A percentile compares a stretch with the other conserved stretches of the same genome.
phyloP scores from a whole-genome alignment of 2,113 vertebrate species.

The Hirundichthys speculiger region DNA sequence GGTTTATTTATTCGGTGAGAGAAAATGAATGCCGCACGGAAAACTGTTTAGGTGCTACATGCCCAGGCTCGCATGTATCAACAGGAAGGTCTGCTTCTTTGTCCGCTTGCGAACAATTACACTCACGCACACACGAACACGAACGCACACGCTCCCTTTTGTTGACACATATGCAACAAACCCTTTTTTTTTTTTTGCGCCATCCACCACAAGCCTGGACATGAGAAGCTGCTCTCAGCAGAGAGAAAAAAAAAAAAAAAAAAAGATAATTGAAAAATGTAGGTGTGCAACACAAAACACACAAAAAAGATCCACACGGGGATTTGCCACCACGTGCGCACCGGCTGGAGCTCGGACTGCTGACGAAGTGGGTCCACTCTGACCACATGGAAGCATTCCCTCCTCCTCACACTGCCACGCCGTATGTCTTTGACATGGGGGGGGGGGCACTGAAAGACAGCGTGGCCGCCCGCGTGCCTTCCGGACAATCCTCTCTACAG shows the following conservation, averaged over 20 bases:
- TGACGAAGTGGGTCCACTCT: conserved; percentile 72
- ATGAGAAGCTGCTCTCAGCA: conserved; percentile 58
- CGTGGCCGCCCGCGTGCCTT: conserved; percentile 25
- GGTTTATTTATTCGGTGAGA: conserved; percentile 10
- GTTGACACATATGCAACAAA: conserved; percentile 19
- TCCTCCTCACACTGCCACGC: conserved; percentile 46
- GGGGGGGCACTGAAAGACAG: conserved; percentile 45
- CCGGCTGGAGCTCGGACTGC: conserved; percentile 60
- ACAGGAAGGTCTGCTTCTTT: conserved; percentile 40
- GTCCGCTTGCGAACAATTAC: conserved; percentile 13
- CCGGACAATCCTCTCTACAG: conserved; percentile 28
- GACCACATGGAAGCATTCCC: conserved; percentile 58
- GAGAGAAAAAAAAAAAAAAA: conserved; percentile 66
- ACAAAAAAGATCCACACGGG: conserved; percentile 13
- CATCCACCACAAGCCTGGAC: conserved; percentile 41
- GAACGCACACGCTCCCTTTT: not conserved
- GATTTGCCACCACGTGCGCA: conserved; percentile 16
- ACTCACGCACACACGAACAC: too few species aligned
- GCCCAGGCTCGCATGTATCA: conserved; percentile 37
- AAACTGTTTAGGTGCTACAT: conserved; percentile 17
- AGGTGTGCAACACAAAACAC: conserved; percentile 52
- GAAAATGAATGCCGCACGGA: not conserved
- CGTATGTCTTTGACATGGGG: conserved; percentile 54
- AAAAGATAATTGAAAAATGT: conserved; percentile 75
- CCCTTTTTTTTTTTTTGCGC: conserved; percentile 44